Evolutionary conservation across 2,797 vertebrate species (phyloP), one percentile per base, ranked within the genome.

Genomic region (Remorina albescens): DNA sequence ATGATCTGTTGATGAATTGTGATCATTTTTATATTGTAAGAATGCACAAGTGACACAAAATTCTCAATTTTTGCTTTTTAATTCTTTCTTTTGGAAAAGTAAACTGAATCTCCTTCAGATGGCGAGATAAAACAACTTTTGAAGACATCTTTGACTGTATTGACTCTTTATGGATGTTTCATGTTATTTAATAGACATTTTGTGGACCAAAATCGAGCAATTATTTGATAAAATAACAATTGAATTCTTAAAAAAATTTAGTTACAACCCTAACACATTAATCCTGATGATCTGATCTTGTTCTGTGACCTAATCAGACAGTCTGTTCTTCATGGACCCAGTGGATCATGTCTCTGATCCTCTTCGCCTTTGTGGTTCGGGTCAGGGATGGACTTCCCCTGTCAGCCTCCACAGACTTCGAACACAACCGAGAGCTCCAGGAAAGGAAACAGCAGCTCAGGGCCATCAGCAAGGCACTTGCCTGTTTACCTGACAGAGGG

Each of bases 301-400:
- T 23, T 57, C 21, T 47, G 57, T 50, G 8, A 51, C 25, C 39
- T 11, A 0, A 36, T n/a, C 85, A 98, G 97, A 81, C 87, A 84
- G 85, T 92, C 90, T 92, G 91, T 94, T 92, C 94, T 95, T 93
- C 94, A 94, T 81, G 93, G 76, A 92, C 87, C 74, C 67, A 25
- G 86, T 32, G 88, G 95, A 97, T 93, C 90, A 98, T 98, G 96
- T 95, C 97, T 93, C 93, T 98, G 97, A 99, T 99, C 95, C 91
- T 98, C 80, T 99, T 98, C 76, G 96, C 97, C 82, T 97, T 96
- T 0, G 95, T 99, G 89, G 97, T 97, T 81, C 93, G 97, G 88
- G 94, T 97, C 92, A 96, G 95, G 94, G 98, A 99, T 87, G 98
- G 97, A 72, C 96, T 99, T 84, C 97, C 97, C 26, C 96, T 99